Evolutionary conservation across 2,888 invertebrate species (phyloP), one percentile per base, ranked within the genome.

Genomic region (Epistrophe eligans): DNA sequence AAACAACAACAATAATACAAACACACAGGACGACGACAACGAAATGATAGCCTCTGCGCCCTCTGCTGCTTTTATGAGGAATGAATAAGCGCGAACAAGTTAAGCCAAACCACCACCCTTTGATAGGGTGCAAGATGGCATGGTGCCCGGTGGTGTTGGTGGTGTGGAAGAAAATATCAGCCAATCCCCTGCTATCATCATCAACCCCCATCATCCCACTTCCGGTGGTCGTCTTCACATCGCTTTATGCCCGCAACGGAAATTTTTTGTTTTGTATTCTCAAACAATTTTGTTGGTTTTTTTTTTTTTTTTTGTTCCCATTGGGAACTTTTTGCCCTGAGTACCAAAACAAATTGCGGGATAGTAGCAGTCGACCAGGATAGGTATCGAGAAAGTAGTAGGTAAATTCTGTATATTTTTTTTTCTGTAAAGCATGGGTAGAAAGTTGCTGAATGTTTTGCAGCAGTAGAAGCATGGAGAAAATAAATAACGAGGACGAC

Each of bases 171-270:
- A 19, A 70, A 67, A 35, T 19, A 66, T 67, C 57, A 38, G 57
- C 67, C 74, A 79, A 72, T 66, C 79, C 87, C 87, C 62, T 87
- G 83, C 87, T 87, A 83, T 72, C 58, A 71, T 83, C 82, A 83
- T 87, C 87, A 72, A 79, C 79, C 79, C 87, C 87, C 87, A 87
- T 87, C 76, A 87, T 32, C 72, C 79, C 83, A 64, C 83, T 87
- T 83, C 87, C 82, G 87, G 82, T 83, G 74, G 79, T 71, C 79
- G 87, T 83, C 66, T 74, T 87, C 62, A 76, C 38, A 52, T 40
- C 70, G 40, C n/a, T 83, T 87, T 82, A 17, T 19, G 43, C 28
- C 70, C 66, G 32, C n/a, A 55, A 67, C 17, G 40, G 40, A 80
- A 55, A 38, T 52, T 55, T 35, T 57, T n/a, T 57, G 57, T 71